phyloP scores from a whole-genome alignment of 2,888 invertebrate genomes.

The Baronia brevicornis region DNA sequence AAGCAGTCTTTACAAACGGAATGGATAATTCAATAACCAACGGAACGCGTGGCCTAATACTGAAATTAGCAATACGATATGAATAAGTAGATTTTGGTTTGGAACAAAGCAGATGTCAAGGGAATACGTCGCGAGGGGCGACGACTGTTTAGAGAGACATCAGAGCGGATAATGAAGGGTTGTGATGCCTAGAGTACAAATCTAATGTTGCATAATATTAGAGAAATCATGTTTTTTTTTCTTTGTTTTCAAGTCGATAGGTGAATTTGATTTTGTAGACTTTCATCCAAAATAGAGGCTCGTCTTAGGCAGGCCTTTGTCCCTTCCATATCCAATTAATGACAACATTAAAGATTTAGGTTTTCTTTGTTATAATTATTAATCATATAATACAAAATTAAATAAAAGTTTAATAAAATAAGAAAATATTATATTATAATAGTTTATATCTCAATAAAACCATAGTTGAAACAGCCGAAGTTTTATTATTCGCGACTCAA shows the following conservation, averaged over 20 bases:
- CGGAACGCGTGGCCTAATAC: constrained; percentile 67
- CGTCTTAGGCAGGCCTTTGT: no score
- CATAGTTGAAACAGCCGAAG: no score
- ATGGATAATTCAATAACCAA: constrained; percentile 71
- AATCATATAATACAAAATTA: neutral
- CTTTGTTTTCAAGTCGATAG: no score
- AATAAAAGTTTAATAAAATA: no score
- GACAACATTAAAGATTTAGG: neutral
- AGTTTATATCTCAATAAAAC: no score
- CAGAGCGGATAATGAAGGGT: constrained; percentile 57
- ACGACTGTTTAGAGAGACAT: constrained; percentile 52
- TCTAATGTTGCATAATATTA: constrained; percentile 4
- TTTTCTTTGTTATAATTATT: neutral
- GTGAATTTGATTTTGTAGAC: no score
- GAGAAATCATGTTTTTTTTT: no score
- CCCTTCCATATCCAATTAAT: no score
- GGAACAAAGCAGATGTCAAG: constrained; percentile 53
- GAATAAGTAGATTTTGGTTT: constrained; percentile 67
- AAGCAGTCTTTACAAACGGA: constrained; percentile 61
- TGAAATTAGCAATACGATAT: constrained; percentile 75
- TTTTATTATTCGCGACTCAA: no score
- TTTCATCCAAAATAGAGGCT: no score
- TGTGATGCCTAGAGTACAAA: constrained; percentile 29
- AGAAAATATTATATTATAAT: no score
- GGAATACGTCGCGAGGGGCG: constrained; percentile 42